Evolutionary conservation across 2,113 vertebrate species (phyloP), one percentile per base, ranked within the genome.

Genomic region (Pseudois nayaur): DNA sequence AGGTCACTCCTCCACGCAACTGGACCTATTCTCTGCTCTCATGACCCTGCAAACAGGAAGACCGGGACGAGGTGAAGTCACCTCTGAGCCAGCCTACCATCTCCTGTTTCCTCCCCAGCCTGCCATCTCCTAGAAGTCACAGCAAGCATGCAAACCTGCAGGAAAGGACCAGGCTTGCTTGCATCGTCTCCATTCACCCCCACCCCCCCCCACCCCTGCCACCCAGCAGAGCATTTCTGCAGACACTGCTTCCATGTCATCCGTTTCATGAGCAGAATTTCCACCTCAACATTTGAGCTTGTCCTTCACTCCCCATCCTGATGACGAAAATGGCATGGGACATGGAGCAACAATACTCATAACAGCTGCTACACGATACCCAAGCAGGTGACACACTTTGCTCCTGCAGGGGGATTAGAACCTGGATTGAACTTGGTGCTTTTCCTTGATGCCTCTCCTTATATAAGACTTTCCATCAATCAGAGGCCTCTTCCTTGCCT

Each of bases 241-340:
- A 23, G 62, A 62, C 8, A 33, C 4, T 8, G 54, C 15, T 89
- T 48, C 74, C 54, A 3, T 36, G 33, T 50, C 15, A 4, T 82
- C 25, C 0, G 0, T 60, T 81, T 62, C 0, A 0, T 27, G 52
- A 81, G 55, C 84, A 87, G 62, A 90, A 90, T 81, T 62, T 59
- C 64, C 55, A 8, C 43, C 48, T 14, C 81, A n/a, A 82, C 31
- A 2, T 33, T n/a, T 3, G 29, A 82, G 50, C 13, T 0, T 45
- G 25, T 59, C 84, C 40, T 27, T 62, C 25, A 1, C 45, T 71
- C 16, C 23, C 14, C 7, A 11, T 14, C n/a, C 67, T 16, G 21
- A 6, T 74, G 76, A 91, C 55, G n/a, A 89, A 36, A 21, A 52
- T 2, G 50, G 64, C 2, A 2, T 17, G 16, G 5, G 84, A 93